Percentiles rank a stretch among this genome's conserved stretches.
Conservation (phyloP, 1,140 invertebrate species). For the Drosophila ananassae region DNA sequence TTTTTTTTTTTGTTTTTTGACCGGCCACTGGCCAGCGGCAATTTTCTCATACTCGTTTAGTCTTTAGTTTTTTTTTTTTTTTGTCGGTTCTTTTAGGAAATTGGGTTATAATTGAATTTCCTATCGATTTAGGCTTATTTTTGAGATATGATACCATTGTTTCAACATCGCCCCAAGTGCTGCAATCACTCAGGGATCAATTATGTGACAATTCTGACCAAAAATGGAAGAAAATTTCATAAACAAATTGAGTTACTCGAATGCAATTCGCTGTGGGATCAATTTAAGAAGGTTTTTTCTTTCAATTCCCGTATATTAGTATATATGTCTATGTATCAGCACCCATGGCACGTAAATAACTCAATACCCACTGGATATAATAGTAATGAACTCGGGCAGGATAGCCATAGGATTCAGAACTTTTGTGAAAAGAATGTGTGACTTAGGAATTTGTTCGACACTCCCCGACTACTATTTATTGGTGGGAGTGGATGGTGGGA, state of each 20-base stretch:
- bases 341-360: conserved; percentile 16
- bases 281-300: conserved; percentile 7
- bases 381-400: conserved; percentile 15
- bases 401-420: background rate
- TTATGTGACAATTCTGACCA: conserved; percentile 33
- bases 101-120: conserved; percentile 51
- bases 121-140: conserved; percentile 39
- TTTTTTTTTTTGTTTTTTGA: background rate
- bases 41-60: conserved; percentile 28
- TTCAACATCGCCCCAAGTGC: conserved; percentile 24
- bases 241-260: background rate
- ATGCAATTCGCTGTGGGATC: conserved; percentile 16
- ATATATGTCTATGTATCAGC: background rate
- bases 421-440: background rate
- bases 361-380: conserved; percentile 21
- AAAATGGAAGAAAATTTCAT: background rate
- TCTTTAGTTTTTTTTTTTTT: background rate
- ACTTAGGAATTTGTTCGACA: background rate
- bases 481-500: too few relatives aligned
- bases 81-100: conserved; percentile 27
- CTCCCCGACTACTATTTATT: too few relatives aligned
- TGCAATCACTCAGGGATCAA: conserved; percentile 45
- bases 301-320: too few relatives aligned
- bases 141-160: conserved; percentile 23
- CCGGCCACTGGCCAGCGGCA: conserved; percentile 2